A percentile compares a stretch with the other conserved stretches of the same genome.
Evolutionary conservation across 1,140 invertebrate species (phyloP).

Genomic region (Zaprionus nigranus): DNA sequence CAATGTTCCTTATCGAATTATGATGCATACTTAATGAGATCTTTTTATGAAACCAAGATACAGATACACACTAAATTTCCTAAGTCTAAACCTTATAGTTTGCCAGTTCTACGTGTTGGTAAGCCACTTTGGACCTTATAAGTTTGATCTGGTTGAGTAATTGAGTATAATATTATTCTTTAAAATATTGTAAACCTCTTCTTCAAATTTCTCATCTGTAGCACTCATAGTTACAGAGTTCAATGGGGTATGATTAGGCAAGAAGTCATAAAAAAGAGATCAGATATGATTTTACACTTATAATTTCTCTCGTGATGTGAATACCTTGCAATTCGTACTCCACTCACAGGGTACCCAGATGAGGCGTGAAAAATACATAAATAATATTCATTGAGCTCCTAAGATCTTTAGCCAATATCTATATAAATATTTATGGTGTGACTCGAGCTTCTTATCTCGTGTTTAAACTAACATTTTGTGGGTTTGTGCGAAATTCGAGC

Average conservation of each 20-base stretch:
- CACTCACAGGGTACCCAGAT: background rate
- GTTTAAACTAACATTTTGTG: slow-evolving; percentile 31
- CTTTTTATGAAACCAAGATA: background rate
- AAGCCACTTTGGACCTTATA: background rate
- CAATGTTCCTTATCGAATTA: background rate
- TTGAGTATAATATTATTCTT: background rate
- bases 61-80: background rate
- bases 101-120: background rate
- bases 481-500: slow-evolving; percentile 43
- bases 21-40: background rate
- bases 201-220: too few relatives aligned
- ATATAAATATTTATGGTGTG: slow-evolving; percentile 54
- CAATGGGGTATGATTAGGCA: background rate
- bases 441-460: slow-evolving; percentile 25
- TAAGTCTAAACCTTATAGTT: background rate
- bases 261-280: too few relatives aligned
- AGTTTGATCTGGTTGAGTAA: background rate
- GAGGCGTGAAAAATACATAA: slow-evolving; percentile 7
- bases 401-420: slow-evolving; percentile 25
- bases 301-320: too few relatives aligned
- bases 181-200: background rate
- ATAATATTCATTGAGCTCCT: slow-evolving; percentile 22
- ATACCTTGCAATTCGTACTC: background rate
- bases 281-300: too few relatives aligned
- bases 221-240: background rate